Evolutionary conservation across 2,888 invertebrate genomes (phyloP), one percentile per base, ranked within the genome.

Genomic region (Tanypteryx hageni): DNA sequence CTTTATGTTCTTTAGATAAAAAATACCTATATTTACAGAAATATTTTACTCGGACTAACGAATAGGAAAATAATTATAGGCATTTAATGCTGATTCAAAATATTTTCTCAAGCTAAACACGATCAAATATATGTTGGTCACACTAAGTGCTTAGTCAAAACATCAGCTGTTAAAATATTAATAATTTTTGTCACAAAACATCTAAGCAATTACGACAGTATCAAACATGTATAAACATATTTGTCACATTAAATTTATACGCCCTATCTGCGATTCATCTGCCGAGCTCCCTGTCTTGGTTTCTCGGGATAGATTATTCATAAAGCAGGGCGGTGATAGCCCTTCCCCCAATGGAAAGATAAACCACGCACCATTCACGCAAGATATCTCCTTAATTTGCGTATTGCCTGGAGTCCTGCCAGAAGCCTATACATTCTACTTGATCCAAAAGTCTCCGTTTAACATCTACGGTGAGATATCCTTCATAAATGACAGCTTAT

Each of bases 341-440:
- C 27, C 44, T 5, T 5, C 44, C 44, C 27, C 76, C 22, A 76
- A 76, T 76, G 76, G 22, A 27, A 22, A 76, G 76, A 76, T 76
- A 76, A 76, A 76, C 22, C 76, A 76, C 27, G 27, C 76, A 76
- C 68, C 68, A 68, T n/a, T 68, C 68, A 68, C 76, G 76, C 22
- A 76, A 76, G 76, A 76, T 76, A 76, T 76, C 76, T 76, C 76
- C 76, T 76, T 76, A 68, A 68, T 68, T 68, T 68, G 68, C 68
- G 68, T 68, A 68, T n/a, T 68, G 68, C 68, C 68, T 68, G n/a
- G n/a, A 68, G 68, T 68, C n/a, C n/a, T 76, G 76, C 76, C 76
- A 27, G 22, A 27, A 27, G 76, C 68, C 68, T 22, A 27, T n/a
- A 64, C n/a, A 64, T 14, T 64, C 76, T 27, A 76, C 22, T 27